Base-by-base conservation (phyloP, 2,113 vertebrate genomes). In the Megaleporinus macrocephalus region DNA sequence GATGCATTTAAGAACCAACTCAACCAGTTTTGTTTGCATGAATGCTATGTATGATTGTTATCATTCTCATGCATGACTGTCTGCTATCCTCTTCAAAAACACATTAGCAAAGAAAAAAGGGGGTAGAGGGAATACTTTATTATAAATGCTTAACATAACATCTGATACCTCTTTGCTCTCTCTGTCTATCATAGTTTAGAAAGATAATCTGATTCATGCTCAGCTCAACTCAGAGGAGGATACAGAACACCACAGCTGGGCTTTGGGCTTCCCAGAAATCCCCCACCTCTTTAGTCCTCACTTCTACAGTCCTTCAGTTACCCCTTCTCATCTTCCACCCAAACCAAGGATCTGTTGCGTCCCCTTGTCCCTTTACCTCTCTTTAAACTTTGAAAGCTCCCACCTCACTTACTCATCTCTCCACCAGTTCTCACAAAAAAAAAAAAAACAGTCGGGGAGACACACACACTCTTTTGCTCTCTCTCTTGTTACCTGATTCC, bases 241-340 rank as follows among this genome's bases (percentile, higher is more conserved):
- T 96, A 99, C 95, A 93, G 92, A 95, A 98, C 93, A 97, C 97
- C 96, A 91, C 91, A 92, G 96, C 96, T 93, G 96, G 96, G 96
- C 97, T 97, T 96, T 96, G 96, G 95, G 96, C 95, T 97, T 97
- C 94, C 94, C 95, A 95, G 96, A 97, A 96, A 96, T 96, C 96
- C 95, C 95, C 96, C 88, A 65, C 90, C 84, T 53, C 57, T 87
- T 0, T 83, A 71, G 72, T 74, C 79, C 84, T 79, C 77, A 86
- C 82, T 86, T 81, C 62, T 82, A 81, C 53, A 87, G 76, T 82
- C 84, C 70, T 84, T 84, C 83, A 79, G 85, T 78, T 66, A 63
- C 49, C 79, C 53, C 80, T 63, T 47, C 27, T 95, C 94, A 94
- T 88, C 89, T 92, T 92, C 81, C 57, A 16, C 81, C 27, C 73